These are phyloP conservation scores for Synergus japonicus DNA, from an alignment of 2,888 invertebrate species.

Conservation along the genomic window DNA sequence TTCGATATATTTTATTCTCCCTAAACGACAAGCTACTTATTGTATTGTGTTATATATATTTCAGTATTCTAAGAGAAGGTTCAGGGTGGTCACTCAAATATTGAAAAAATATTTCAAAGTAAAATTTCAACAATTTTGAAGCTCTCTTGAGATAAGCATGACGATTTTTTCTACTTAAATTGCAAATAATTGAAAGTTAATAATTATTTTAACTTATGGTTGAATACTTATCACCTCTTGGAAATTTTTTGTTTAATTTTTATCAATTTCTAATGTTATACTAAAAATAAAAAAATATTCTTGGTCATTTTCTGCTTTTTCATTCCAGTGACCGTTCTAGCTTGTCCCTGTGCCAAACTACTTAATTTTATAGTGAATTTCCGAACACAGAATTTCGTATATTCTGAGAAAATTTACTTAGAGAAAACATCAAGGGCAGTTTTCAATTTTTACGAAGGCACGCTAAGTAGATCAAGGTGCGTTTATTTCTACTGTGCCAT, in stretches of 20 bases:
- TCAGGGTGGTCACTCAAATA: not conserved
- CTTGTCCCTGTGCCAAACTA: not conserved
- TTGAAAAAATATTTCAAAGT: not conserved
- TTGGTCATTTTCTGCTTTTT: too few relatives aligned
- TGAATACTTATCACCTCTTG: too few relatives aligned
- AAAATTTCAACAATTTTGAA: not conserved
- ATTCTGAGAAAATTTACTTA: not conserved
- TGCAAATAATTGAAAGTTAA: too few relatives aligned
- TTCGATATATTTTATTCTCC: not conserved
- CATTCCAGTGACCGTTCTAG: not conserved
- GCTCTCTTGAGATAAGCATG: too few relatives aligned
- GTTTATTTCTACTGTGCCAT: conserved; percentile 17
- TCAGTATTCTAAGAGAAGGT: not conserved
- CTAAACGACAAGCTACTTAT: conserved; percentile 17
- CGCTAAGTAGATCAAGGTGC: conserved; percentile 50
- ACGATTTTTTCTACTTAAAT: too few relatives aligned
- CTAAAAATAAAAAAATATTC: too few relatives aligned
- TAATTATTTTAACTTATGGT: too few relatives aligned
- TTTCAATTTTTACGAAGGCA: conserved; percentile 57
- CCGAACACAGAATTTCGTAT: conserved; percentile 27
- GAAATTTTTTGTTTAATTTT: too few relatives aligned
- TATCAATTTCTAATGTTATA: too few relatives aligned
- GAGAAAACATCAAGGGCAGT: conserved; percentile 56
- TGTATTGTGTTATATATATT: not conserved
- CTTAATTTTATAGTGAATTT: not conserved